phyloP scores from a whole-genome alignment of 1,140 invertebrate species.

The Orchesella cincta region DNA sequence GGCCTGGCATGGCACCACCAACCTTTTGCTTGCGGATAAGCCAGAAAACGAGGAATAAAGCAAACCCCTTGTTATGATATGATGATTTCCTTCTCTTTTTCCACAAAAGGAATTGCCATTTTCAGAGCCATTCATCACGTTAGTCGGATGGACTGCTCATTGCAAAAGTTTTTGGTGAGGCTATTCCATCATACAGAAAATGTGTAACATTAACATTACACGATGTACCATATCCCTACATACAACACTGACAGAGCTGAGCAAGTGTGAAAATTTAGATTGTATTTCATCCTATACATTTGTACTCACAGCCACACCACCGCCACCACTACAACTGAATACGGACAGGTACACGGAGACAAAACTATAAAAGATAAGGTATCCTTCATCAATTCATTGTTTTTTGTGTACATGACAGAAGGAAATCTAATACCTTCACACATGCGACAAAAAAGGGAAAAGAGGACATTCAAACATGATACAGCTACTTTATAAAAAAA shows the following conservation, averaged over 20 bases:
- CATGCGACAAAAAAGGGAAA: conserved; percentile 19
- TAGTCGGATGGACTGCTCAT: too few relatives aligned
- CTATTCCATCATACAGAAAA: neutral
- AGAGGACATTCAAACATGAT: conserved; percentile 21
- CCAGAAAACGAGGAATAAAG: conserved; percentile 4
- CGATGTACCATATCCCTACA: neutral
- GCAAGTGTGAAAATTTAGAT: neutral
- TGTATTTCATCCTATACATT: neutral
- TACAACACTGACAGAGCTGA: neutral
- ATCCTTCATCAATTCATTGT: neutral
- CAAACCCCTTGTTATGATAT: neutral
- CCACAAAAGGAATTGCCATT: conserved; percentile 27
- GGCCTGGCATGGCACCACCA: too few relatives aligned
- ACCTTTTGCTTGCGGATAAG: too few relatives aligned
- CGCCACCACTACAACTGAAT: too few relatives aligned
- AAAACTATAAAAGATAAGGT: conserved; percentile 4
- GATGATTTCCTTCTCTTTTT: conserved; percentile 22
- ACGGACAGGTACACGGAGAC: too few relatives aligned
- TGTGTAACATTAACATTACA: neutral
- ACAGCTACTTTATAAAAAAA: conserved; percentile 13
- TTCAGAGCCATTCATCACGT: conserved; percentile 25
- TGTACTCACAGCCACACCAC: neutral
- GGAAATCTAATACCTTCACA: conserved; percentile 20
- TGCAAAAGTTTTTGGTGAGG: conserved; percentile 3
- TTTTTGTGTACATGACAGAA: conserved; percentile 15